These are phyloP conservation scores for Penaeus japonicus DNA, from an alignment of 1,140 invertebrate genomes.

Conservation along the genomic window DNA sequence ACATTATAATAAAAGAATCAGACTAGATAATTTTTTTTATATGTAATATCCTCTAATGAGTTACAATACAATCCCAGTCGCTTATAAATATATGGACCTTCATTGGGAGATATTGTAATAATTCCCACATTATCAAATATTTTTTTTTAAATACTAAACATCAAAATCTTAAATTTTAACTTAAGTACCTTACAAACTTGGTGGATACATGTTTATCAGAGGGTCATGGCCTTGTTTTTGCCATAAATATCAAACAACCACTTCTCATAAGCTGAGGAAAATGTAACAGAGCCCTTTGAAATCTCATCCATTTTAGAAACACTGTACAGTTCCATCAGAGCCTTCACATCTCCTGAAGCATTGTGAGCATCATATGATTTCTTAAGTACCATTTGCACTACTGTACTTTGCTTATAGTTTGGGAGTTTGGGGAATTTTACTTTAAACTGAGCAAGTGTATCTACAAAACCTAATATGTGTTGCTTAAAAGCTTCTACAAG, in stretches of 20 bases:
- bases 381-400: background rate
- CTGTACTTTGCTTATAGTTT: background rate
- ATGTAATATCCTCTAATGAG: too few relatives aligned
- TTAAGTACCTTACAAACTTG: background rate
- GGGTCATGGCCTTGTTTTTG: background rate
- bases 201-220: background rate
- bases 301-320: background rate
- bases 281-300: background rate
- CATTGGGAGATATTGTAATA: too few relatives aligned
- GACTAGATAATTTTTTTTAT: too few relatives aligned
- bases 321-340: background rate
- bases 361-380: background rate
- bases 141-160: too few relatives aligned
- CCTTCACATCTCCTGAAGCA: background rate
- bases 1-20: too few relatives aligned
- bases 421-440: background rate
- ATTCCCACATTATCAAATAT: too few relatives aligned
- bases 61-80: too few relatives aligned
- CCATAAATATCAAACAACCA: background rate
- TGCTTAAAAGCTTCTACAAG: background rate
- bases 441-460: background rate
- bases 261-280: background rate
- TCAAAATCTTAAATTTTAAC: too few relatives aligned
- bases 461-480: constrained; percentile 11
- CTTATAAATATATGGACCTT: too few relatives aligned